Base-by-base conservation (phyloP, 2,797 vertebrate genomes). In the Lateolabrax maculatus region DNA sequence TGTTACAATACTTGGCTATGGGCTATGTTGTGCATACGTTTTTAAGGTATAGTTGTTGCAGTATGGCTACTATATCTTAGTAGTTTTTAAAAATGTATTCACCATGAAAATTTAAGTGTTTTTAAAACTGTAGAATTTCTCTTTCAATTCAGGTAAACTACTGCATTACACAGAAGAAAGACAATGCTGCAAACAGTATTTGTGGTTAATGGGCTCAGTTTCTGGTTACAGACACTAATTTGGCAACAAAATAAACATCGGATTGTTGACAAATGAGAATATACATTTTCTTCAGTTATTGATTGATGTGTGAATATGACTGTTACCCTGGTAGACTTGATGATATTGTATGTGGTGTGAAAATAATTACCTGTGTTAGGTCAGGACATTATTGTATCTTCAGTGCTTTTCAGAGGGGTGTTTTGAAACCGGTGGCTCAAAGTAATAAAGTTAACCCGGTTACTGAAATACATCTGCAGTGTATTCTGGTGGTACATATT, bases 301-400 rank as follows among this genome's bases (percentile, higher is more conserved):
- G 51, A n/a, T 36, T 64, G 41, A n/a, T 55, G 19, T 71, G 8
- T 66, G 41, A 71, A 61, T 77, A 61, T 79, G 41, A 73, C 56
- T 84, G 29, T 75, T 66, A 51, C 31, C 44, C 23, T 76, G 21
- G 43, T 60, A 77, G 46, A 72, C n/a, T 58, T 83, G 39, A 67
- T 49, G 3, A 25, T 46, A 3, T 66, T 39, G 9, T 75, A 23
- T 60, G 53, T 68, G 34, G n/a, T 84, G 23, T 79, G 18, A 57
- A 62, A 65, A 55, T 53, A 4, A 41, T 52, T 18, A n/a, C 2
- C 16, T 49, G 6, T 58, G 15, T 51, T 46, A 46, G 43, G 16
- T 75, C 19, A 53, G 6, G 25, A 52, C 5, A 36, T 39, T 58
- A 36, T 51, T 29, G 34, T 37, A 62, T 70, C 23, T 48, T 61